These are phyloP conservation scores for Eristalis intricaria DNA, from an alignment of 2,888 invertebrate genomes.

Conservation along the genomic window DNA sequence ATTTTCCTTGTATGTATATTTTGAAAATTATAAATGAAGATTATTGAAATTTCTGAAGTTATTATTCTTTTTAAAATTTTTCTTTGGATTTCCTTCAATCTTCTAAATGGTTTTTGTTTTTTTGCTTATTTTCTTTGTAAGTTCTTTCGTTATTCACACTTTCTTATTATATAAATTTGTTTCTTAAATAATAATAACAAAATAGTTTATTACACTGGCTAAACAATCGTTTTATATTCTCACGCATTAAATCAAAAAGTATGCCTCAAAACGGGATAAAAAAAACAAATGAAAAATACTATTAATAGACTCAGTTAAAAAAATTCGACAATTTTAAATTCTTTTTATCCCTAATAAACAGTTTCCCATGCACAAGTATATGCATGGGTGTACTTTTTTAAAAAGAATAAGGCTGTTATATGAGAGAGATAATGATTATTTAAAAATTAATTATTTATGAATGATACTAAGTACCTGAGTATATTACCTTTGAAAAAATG, in stretches of 20 bases:
- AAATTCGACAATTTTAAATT: slow-evolving; percentile 23
- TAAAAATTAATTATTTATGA: no score
- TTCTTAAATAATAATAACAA: slow-evolving; percentile 60
- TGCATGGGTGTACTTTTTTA: no score
- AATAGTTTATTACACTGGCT: slow-evolving; percentile 60
- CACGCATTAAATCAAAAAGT: slow-evolving; percentile 45
- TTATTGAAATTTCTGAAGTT: no score
- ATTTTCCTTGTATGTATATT: slow-evolving; percentile 45
- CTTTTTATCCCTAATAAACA: background rate
- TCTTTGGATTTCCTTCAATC: slow-evolving; percentile 60
- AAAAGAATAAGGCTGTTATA: no score
- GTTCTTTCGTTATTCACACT: slow-evolving; percentile 36
- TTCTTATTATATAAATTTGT: slow-evolving; percentile 50
- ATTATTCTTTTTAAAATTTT: slow-evolving; percentile 62
- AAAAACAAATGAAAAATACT: background rate
- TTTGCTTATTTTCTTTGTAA: slow-evolving; percentile 38
- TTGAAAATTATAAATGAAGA: no score
- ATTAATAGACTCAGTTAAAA: slow-evolving; percentile 56
- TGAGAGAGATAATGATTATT: no score
- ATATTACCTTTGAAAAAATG: no score
- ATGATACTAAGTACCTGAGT: no score
- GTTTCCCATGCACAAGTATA: no score
- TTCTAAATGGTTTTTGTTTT: slow-evolving; percentile 15
- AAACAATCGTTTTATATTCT: slow-evolving; percentile 18
- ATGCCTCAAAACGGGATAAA: slow-evolving; percentile 20